phyloP scores from a whole-genome alignment of 2,797 vertebrate genomes.

The Spinus pinus region DNA sequence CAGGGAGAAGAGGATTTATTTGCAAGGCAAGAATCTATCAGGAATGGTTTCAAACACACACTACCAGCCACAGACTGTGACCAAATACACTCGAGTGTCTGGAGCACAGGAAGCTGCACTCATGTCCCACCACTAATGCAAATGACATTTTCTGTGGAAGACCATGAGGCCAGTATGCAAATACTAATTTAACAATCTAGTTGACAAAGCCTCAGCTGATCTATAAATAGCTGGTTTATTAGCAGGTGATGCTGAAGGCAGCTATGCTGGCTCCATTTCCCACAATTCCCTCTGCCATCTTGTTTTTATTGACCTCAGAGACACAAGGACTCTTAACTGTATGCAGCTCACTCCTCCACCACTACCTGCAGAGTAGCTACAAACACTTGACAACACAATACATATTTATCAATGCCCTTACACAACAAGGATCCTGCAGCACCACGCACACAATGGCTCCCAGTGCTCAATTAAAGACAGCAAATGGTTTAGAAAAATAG shows the following conservation, averaged over 20 bases:
- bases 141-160: slow-evolving; percentile 53
- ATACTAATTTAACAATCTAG: slow-evolving; percentile 60
- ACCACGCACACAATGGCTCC: not conserved
- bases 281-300: slow-evolving; percentile 22
- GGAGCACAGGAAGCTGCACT: not conserved
- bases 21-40: slow-evolving; percentile 5
- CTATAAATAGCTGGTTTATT: slow-evolving; percentile 60
- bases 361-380: slow-evolving; percentile 41
- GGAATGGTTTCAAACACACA: not conserved
- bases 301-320: slow-evolving; percentile 36
- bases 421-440: not conserved
- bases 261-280: slow-evolving; percentile 30
- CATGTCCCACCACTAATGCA: slow-evolving; percentile 11
- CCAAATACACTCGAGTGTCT: not conserved
- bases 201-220: slow-evolving; percentile 54
- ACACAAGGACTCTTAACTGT: not conserved
- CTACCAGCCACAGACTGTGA: not conserved
- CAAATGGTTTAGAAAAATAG: slow-evolving; percentile 6
- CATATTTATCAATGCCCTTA: slow-evolving; percentile 44
- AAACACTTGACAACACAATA: slow-evolving; percentile 38
- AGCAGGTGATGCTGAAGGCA: slow-evolving; percentile 57
- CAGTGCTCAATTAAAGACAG: slow-evolving; percentile 40
- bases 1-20: not conserved
- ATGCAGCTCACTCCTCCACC: not conserved
- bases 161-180: slow-evolving; percentile 44